These are phyloP conservation scores for Ericerus pela DNA, from an alignment of 1,140 invertebrate species.

Conservation along the genomic window DNA sequence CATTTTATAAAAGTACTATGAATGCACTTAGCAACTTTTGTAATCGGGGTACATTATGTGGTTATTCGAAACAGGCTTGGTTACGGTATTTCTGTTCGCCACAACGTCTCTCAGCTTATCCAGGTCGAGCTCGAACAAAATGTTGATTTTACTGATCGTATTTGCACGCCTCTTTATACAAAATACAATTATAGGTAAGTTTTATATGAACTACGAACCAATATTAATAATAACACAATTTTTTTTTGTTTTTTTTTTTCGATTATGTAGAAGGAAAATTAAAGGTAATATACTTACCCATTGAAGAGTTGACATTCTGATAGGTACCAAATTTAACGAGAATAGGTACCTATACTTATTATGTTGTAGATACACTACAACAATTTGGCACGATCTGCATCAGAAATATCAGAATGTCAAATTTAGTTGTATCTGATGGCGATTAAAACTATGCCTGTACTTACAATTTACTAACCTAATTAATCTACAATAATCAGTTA, in stretches of 20 bases:
- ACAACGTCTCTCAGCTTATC: slow-evolving; percentile 9
- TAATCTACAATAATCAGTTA: too few relatives aligned
- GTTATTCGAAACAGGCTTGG: slow-evolving; percentile 11
- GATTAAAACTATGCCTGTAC: too few relatives aligned
- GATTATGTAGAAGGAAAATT: background rate
- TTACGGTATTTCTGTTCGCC: slow-evolving; percentile 11
- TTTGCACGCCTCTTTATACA: background rate
- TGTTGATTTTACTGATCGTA: slow-evolving; percentile 8
- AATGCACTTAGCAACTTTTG: slow-evolving; percentile 3
- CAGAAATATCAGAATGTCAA: too few relatives aligned
- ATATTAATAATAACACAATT: background rate
- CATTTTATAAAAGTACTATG: too few relatives aligned
- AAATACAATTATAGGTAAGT: slow-evolving; percentile 7
- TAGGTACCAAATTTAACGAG: too few relatives aligned
- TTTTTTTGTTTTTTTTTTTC: background rate
- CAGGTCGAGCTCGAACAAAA: slow-evolving; percentile 9
- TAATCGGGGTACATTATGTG: slow-evolving; percentile 8
- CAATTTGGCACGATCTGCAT: too few relatives aligned
- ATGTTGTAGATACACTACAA: too few relatives aligned
- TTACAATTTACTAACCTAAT: too few relatives aligned
- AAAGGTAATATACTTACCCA: too few relatives aligned
- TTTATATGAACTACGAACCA: background rate
- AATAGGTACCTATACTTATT: too few relatives aligned
- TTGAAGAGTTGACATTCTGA: too few relatives aligned
- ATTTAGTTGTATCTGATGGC: too few relatives aligned